A percentile compares a stretch with the other conserved stretches of the same genome.
These are phyloP conservation scores for Novumbra hubbsi DNA, from an alignment of 2,797 vertebrate genomes.

Conservation along the genomic window DNA sequence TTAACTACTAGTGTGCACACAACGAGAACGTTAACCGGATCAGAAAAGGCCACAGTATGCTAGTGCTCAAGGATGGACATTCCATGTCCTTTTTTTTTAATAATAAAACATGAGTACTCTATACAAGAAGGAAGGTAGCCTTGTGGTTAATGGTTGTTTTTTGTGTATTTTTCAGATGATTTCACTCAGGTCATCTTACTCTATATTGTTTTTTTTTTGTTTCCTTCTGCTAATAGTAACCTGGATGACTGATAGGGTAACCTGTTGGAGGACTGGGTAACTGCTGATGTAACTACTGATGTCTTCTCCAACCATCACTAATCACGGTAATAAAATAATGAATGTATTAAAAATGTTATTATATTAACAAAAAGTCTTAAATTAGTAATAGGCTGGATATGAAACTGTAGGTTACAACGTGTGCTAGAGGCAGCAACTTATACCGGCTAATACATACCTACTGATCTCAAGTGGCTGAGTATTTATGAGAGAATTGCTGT, in stretches of 20 bases:
- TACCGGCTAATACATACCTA: not conserved
- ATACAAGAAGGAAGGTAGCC: too few relatives aligned
- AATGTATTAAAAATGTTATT: not conserved
- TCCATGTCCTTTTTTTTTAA: not conserved
- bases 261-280: not conserved
- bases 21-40: not conserved
- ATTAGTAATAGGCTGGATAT: too few relatives aligned
- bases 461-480: not conserved
- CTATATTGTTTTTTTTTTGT: not conserved
- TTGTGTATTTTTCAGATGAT: not conserved
- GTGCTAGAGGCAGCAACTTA: not conserved
- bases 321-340: not conserved
- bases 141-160: not conserved
- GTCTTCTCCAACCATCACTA: not conserved
- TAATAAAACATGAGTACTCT: too few relatives aligned
- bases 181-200: not conserved
- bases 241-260: not conserved
- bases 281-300: not conserved
- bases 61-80: not conserved
- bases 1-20: not conserved
- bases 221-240: not conserved
- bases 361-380: too few relatives aligned
- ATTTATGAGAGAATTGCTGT: not conserved
- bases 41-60: not conserved
- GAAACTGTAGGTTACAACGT: too few relatives aligned